Conservation (phyloP, 2,888 invertebrate genomes). For the Aplocera efformata region DNA sequence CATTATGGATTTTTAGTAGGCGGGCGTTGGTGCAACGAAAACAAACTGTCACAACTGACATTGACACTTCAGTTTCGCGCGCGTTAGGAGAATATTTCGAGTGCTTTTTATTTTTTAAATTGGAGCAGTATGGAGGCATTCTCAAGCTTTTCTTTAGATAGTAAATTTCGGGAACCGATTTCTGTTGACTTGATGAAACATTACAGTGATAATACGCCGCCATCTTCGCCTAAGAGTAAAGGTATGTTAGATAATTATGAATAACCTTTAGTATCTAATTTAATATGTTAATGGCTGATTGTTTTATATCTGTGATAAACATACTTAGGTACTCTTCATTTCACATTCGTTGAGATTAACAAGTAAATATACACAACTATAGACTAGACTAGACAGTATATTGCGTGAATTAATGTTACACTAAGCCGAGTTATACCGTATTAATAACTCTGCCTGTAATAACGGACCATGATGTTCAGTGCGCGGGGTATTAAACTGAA, state of each 20-base stretch:
- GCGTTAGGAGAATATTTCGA: constrained; percentile 29
- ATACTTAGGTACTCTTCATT: no score
- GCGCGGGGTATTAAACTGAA: constrained; percentile 37
- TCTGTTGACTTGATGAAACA: constrained; percentile 50
- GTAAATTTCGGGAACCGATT: constrained; percentile 44
- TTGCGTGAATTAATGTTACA: neutral
- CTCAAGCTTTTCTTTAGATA: constrained; percentile 42
- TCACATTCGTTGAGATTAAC: no score
- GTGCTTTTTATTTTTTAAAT: no score
- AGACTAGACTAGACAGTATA: no score
- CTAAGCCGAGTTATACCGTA: constrained; percentile 33
- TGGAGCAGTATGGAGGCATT: constrained; percentile 48
- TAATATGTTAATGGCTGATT: no score
- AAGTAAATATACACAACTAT: no score
- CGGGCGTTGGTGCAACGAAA: constrained; percentile 49
- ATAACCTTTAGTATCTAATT: no score
- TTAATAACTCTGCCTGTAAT: constrained; percentile 57
- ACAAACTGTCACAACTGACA: constrained; percentile 46
- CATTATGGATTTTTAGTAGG: constrained; percentile 73
- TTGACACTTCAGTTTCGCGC: constrained; percentile 63
- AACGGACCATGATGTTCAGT: constrained; percentile 64
- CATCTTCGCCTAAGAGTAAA: constrained; percentile 64
- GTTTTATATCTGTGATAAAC: no score
- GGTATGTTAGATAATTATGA: no score
- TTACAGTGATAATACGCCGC: constrained; percentile 54